Base-by-base conservation (phyloP, 2,888 invertebrate genomes). In the Drosophila histrio region DNA sequence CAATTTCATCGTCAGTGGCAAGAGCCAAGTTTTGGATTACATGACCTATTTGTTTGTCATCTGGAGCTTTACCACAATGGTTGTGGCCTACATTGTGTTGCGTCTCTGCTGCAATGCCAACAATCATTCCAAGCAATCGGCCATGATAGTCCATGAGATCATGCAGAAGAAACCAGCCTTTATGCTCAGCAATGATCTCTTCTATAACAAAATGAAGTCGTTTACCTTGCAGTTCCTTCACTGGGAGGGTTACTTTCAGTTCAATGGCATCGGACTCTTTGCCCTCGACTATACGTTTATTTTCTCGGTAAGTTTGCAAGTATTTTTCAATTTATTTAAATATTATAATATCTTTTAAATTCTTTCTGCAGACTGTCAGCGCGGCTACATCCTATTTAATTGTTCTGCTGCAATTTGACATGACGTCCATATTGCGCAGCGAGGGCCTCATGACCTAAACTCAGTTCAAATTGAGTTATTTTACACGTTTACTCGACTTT, bases 111-210 rank as follows among this genome's bases (percentile, higher is more conserved):
- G 90, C 65, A 89, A 89, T 66, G 89, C 90, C 41, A 90, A 91
- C 68, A 87, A 86, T 22, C 87, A 89, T 56, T 90, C 91, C 5
- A 89, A 91, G 61, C 88, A 91, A 72, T 91, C 92, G 15, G 91
- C 92, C 9, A 89, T 91, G 86, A 89, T 92, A 49, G 90, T 92
- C 0, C 92, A 92, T 54, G 91, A 92, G 80, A 92, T 92, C 19
- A 90, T 92, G 89, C 92, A 92, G 32, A 92, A 92, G 77, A 92
- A 92, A 43, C 92, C 92, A 0, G 87, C 90, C 2, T 92, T 92
- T 59, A 91, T 92, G 91, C 68, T 91, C 36, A 91, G 90, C 71
- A 91, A 91, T 50, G 91, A 92, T 88, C 72, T 90, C 2, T 92
- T 89, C 49, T 92, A 92, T 65, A 92, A 91, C 71, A 91, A 91